These are phyloP conservation scores for Rotaria socialis DNA, from an alignment of 2,888 invertebrate species.

Conservation along the genomic window DNA sequence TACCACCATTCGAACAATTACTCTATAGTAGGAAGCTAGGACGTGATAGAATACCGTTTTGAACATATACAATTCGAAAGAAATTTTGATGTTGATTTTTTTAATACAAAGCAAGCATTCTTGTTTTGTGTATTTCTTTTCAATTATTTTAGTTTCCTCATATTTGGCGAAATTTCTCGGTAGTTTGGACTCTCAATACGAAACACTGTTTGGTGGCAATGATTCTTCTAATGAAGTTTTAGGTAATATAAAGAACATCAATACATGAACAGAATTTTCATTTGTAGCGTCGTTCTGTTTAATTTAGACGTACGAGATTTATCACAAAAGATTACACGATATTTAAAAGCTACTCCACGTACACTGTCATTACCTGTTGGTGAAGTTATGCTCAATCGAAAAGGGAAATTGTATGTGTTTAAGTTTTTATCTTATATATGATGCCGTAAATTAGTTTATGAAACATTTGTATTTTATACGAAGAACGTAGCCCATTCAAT, in stretches of 20 bases:
- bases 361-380: conserved; percentile 11
- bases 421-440: no score
- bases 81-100: no score
- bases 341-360: background rate
- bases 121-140: no score
- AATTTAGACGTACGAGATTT: background rate
- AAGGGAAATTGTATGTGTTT: background rate
- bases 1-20: no score
- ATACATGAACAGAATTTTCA: no score
- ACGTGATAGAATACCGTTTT: no score
- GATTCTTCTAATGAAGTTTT: background rate
- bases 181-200: background rate
- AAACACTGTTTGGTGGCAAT: background rate
- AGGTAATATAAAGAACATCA: background rate
- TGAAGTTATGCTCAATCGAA: conserved; percentile 23
- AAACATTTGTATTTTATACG: no score
- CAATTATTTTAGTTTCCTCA: background rate
- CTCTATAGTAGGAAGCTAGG: no score
- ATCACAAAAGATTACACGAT: background rate
- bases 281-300: background rate
- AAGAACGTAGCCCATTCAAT: no score
- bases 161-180: background rate
- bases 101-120: no score
- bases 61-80: no score
- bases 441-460: no score